Percentiles rank a stretch among this genome's conserved stretches.
Conservation (phyloP, 2,888 invertebrate species). For the Artemia sinica region DNA sequence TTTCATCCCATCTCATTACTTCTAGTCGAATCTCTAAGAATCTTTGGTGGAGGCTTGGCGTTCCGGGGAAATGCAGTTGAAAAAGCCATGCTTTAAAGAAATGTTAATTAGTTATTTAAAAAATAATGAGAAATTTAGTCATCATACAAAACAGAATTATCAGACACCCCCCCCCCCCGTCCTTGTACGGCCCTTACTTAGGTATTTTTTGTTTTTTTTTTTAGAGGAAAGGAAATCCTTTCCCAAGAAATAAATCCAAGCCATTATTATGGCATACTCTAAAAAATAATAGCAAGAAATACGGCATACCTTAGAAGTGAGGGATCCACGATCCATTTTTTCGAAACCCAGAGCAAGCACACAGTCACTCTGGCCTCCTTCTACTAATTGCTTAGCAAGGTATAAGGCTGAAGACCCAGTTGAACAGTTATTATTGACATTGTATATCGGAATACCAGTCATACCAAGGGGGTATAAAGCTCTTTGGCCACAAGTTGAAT, state of each 20-base stretch:
- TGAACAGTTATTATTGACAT: constrained; percentile 96
- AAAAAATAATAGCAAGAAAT: constrained; percentile 9
- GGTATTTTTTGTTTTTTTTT: too few species aligned
- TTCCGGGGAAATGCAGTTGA: too few species aligned
- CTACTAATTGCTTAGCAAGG: constrained; percentile 78
- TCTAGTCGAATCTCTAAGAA: too few species aligned
- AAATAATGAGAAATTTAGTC: too few species aligned
- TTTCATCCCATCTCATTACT: too few species aligned
- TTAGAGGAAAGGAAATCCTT: background rate
- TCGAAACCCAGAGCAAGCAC: constrained; percentile 89
- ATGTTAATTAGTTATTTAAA: too few species aligned
- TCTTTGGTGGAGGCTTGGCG: too few species aligned
- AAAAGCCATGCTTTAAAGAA: too few species aligned
- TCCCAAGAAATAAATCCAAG: background rate
- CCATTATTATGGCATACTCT: background rate
- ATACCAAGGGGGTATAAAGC: constrained; percentile 84
- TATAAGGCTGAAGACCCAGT: constrained; percentile 84
- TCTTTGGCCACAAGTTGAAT: constrained; percentile 87
- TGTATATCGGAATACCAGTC: constrained; percentile 90
- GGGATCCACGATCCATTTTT: constrained; percentile 88
- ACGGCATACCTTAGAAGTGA: constrained; percentile 46
- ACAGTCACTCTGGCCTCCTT: constrained; percentile 68
- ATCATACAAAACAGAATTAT: too few species aligned
- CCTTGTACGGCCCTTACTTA: too few species aligned
- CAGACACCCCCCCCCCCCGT: too few species aligned